Percentiles rank a stretch among this genome's conserved stretches.
These are phyloP conservation scores for Cephus rjabovi DNA, from an alignment of 2,888 invertebrate species.

Conservation along the genomic window DNA sequence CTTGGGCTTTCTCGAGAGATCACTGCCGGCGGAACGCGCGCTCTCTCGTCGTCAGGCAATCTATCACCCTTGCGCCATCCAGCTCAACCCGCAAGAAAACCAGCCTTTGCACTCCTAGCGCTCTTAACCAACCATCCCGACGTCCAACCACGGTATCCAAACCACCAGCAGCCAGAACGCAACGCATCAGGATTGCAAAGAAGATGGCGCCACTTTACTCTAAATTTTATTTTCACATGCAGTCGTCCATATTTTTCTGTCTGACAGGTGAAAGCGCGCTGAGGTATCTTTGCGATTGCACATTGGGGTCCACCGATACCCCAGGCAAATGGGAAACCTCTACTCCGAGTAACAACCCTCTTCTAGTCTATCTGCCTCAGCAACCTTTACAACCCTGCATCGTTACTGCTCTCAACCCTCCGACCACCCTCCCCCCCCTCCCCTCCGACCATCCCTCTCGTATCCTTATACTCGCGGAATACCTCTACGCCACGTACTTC, in stretches of 20 bases:
- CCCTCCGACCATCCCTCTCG: not conserved
- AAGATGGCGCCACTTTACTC: constrained; percentile 4
- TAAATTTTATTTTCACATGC: not conserved
- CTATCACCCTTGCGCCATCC: constrained; percentile 54
- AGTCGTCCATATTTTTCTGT: not conserved
- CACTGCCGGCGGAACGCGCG: constrained; percentile 35
- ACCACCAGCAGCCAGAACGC: not conserved
- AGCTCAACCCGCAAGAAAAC: constrained; percentile 16
- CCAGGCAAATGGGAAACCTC: not conserved
- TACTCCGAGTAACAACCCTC: constrained; percentile 8
- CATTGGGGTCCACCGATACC: not conserved
- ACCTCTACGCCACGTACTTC: not conserved
- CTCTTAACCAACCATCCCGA: not conserved
- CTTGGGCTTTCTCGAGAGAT: constrained; percentile 51
- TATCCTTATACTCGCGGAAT: not conserved
- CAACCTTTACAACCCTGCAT: constrained; percentile 5
- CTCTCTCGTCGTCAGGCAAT: constrained; percentile 53
- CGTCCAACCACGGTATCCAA: not conserved
- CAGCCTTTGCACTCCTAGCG: constrained; percentile 4
- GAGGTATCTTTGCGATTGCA: not conserved
- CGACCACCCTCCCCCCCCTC: not conserved
- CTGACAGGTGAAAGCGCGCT: not conserved
- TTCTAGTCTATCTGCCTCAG: constrained; percentile 1
- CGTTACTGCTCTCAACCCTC: constrained; percentile 4
- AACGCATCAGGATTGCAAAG: not conserved